Evolutionary conservation across 2,797 vertebrate genomes (phyloP).

Genomic region (Picus viridis): DNA sequence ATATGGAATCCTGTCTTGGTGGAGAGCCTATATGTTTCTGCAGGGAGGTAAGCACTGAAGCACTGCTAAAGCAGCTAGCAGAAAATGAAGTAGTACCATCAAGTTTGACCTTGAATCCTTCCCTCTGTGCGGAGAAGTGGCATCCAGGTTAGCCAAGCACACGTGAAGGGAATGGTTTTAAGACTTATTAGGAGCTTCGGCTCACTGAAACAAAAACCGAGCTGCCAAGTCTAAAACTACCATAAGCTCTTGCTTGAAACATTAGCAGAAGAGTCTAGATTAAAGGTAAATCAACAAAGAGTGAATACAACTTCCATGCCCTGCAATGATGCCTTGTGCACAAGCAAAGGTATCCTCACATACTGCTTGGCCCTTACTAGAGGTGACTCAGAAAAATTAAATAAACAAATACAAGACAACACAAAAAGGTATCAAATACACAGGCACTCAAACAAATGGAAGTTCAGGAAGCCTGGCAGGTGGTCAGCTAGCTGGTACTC

Average conservation of each 20-base stretch:
- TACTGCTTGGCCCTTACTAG: not conserved
- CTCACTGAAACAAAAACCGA: not conserved
- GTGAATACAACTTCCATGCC: not conserved
- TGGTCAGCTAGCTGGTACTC: not conserved
- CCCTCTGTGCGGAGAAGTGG: not conserved
- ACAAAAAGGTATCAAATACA: not conserved
- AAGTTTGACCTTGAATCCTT: conserved; percentile 29
- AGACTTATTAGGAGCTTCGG: not conserved
- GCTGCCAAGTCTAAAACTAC: not conserved
- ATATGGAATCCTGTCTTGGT: conserved; percentile 62
- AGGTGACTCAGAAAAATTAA: not conserved
- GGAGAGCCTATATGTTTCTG: conserved; percentile 56
- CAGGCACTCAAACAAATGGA: not conserved
- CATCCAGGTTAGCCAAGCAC: not conserved
- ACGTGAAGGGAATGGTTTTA: not conserved
- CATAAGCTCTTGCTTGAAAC: not conserved
- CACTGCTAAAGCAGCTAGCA: not conserved
- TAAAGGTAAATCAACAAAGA: not conserved
- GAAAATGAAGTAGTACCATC: not conserved
- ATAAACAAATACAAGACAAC: not conserved
- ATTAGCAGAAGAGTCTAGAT: not conserved
- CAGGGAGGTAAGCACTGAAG: conserved; percentile 24
- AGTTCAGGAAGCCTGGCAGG: not conserved
- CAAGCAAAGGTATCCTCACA: not conserved
- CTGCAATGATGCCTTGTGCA: rapidly evolving